Percentiles rank a stretch among this genome's conserved stretches.
These are phyloP conservation scores for Charaxes varanes DNA, from an alignment of 1,140 invertebrate genomes.

Conservation along the genomic window DNA sequence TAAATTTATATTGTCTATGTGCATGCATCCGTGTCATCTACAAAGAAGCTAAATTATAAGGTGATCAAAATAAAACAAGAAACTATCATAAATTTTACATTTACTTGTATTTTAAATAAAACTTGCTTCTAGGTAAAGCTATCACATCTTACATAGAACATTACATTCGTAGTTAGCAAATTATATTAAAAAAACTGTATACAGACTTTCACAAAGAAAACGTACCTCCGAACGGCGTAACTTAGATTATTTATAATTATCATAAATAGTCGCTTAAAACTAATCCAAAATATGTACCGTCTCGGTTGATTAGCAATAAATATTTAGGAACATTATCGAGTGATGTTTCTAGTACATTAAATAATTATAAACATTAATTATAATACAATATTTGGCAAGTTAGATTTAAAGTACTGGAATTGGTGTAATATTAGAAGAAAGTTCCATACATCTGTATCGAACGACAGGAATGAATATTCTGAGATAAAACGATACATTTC, in stretches of 20 bases:
- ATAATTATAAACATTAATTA: constrained; percentile 33
- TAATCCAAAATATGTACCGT: constrained; percentile 35
- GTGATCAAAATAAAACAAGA: constrained; percentile 65
- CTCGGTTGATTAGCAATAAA: constrained; percentile 36
- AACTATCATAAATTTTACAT: constrained; percentile 54
- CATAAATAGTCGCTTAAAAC: constrained; percentile 55
- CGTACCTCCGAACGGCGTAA: constrained; percentile 29
- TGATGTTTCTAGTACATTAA: constrained; percentile 38
- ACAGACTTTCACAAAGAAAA: constrained; percentile 57
- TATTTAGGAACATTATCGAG: constrained; percentile 57
- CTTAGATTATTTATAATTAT: constrained; percentile 39
- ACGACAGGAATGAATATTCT: constrained; percentile 34
- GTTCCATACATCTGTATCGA: constrained; percentile 19
- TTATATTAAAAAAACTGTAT: constrained; percentile 58
- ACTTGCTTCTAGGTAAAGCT: constrained; percentile 70
- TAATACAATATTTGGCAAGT: constrained; percentile 57
- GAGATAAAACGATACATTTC: constrained; percentile 6
- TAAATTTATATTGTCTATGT: not conserved
- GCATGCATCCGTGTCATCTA: constrained; percentile 36
- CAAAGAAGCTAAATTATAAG: constrained; percentile 42
- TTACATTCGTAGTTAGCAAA: constrained; percentile 51
- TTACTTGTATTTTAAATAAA: constrained; percentile 66
- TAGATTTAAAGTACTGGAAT: constrained; percentile 33
- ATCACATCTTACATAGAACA: constrained; percentile 65
- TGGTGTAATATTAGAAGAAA: constrained; percentile 12